Evolutionary conservation across 2,888 invertebrate genomes (phyloP).

Genomic region (Eurytoma adleriae): DNA sequence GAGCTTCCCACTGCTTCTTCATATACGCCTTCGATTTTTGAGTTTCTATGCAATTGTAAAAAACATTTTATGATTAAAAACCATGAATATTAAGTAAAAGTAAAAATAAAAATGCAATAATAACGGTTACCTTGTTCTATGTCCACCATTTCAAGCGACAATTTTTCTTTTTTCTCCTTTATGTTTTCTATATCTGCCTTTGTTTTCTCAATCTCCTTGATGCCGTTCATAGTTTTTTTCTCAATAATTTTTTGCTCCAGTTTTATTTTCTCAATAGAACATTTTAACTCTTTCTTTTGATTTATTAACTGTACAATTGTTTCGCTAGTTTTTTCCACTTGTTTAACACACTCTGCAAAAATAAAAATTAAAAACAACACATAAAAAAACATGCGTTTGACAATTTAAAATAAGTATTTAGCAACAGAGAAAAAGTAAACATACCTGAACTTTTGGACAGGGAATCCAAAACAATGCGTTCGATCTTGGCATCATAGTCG

Average conservation of each 20-base stretch:
- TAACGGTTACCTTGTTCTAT: slow-evolving; percentile 63
- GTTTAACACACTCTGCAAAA: slow-evolving; percentile 45
- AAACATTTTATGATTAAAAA: slow-evolving; percentile 11
- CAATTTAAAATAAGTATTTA: not conserved
- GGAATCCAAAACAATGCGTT: slow-evolving; percentile 31
- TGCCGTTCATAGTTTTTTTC: slow-evolving; percentile 62
- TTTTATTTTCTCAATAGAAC: slow-evolving; percentile 55
- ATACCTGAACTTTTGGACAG: slow-evolving; percentile 53
- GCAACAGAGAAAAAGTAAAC: not conserved
- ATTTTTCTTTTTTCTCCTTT: slow-evolving; percentile 61
- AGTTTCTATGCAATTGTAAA: slow-evolving; percentile 53
- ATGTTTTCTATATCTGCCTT: slow-evolving; percentile 57
- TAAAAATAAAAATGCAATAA: not conserved
- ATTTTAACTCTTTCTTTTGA: slow-evolving; percentile 56
- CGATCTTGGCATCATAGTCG: slow-evolving; percentile 24
- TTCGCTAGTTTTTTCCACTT: slow-evolving; percentile 46
- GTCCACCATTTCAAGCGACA: slow-evolving; percentile 66
- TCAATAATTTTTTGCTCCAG: slow-evolving; percentile 64
- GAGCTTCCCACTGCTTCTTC: slow-evolving; percentile 63
- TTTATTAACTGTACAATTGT: slow-evolving; percentile 36
- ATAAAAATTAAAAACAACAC: not conserved
- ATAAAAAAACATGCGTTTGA: not conserved
- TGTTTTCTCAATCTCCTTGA: slow-evolving; percentile 58
- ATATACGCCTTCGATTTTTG: slow-evolving; percentile 61
- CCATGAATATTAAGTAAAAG: slow-evolving; percentile 23